Evolutionary conservation across 53 echinoderm and acorn worm species (phyloP).

Genomic region (Zoroaster sp.): DNA sequence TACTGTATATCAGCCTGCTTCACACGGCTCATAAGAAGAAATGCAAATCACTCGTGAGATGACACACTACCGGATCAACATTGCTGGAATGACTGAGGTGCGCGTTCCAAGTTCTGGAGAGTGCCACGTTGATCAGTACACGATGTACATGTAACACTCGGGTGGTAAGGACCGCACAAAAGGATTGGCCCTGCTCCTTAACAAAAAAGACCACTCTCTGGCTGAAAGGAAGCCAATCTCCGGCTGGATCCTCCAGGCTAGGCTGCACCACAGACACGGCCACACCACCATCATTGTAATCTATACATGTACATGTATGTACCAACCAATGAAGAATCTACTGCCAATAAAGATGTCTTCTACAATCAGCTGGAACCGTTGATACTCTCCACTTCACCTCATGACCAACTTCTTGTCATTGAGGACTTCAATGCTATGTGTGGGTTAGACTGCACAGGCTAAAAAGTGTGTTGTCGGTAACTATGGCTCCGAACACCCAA

Average conservation of each 20-base stretch:
- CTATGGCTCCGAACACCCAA: background rate
- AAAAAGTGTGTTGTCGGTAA: background rate
- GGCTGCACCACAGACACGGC: background rate
- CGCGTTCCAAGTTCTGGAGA: no score
- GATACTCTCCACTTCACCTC: background rate
- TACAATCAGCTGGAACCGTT: background rate
- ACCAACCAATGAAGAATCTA: background rate
- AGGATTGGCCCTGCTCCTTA: slow-evolving; percentile 2
- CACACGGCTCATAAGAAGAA: no score
- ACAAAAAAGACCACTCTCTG: background rate
- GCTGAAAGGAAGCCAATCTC: slow-evolving; percentile 4
- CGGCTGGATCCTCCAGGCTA: background rate
- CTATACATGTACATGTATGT: no score
- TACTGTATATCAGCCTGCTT: no score
- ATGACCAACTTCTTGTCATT: slow-evolving; percentile 3
- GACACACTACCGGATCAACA: no score
- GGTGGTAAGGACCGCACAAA: background rate
- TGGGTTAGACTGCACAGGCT: background rate
- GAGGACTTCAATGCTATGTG: background rate
- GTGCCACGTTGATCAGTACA: slow-evolving; percentile 1
- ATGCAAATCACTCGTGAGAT: no score
- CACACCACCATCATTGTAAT: background rate
- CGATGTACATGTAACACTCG: background rate
- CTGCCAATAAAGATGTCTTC: background rate
- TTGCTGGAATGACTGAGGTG: no score